phyloP scores from a whole-genome alignment of 2,113 vertebrate genomes.

The Megaptera novaeangliae region DNA sequence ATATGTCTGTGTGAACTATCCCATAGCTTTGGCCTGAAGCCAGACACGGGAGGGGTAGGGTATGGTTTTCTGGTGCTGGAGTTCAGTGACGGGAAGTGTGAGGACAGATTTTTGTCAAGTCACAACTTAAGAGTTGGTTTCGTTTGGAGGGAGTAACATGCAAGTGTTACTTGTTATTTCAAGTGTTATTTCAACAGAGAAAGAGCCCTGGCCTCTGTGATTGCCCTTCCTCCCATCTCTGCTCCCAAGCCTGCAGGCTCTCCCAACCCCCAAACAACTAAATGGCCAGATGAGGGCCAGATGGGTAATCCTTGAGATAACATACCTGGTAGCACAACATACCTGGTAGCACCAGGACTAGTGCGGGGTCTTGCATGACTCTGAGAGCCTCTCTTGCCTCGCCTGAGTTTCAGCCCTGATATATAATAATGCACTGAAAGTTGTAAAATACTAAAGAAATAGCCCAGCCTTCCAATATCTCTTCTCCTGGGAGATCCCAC shows the following conservation, averaged over 20 bases:
- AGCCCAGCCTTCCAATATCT: not conserved
- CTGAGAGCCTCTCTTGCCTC: not conserved
- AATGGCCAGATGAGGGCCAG: not conserved
- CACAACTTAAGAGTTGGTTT: not conserved
- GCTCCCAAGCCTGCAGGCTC: not conserved
- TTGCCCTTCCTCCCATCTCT: not conserved
- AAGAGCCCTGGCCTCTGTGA: not conserved
- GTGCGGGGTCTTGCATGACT: too few species aligned
- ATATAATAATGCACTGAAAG: not conserved
- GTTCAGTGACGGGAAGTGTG: not conserved
- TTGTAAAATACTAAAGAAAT: not conserved
- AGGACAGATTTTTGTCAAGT: not conserved
- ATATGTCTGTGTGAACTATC: not conserved
- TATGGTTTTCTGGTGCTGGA: not conserved
- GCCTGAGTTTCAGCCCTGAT: not conserved
- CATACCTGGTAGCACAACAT: accelerated
- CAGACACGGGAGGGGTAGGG: not conserved
- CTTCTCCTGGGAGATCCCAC: not conserved
- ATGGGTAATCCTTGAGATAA: not conserved
- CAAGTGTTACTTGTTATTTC: not conserved
- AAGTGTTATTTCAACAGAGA: not conserved
- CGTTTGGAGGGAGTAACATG: not conserved
- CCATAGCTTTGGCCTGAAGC: not conserved
- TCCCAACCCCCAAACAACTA: not conserved
- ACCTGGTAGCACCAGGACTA: not conserved